phyloP scores from a whole-genome alignment of 2,113 vertebrate species.

The Peromyscus californicus region DNA sequence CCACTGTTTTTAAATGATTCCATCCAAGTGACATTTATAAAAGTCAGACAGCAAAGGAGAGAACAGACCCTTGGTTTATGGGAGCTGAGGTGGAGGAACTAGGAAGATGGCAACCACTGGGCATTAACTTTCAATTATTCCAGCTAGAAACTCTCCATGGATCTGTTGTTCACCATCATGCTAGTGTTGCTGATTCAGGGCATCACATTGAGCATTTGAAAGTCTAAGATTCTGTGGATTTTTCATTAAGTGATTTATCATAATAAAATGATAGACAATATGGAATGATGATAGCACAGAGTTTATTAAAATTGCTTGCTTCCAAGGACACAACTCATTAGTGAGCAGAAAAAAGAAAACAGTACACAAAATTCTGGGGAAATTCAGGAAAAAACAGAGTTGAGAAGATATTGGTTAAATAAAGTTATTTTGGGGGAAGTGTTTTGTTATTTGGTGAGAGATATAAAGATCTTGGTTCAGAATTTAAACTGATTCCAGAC shows the following conservation, averaged over 20 bases:
- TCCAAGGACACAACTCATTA: not conserved
- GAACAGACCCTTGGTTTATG: not conserved
- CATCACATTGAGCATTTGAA: not conserved
- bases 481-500: not conserved
- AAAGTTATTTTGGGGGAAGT: not conserved
- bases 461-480: not conserved
- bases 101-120: not conserved
- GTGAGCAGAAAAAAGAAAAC: not conserved
- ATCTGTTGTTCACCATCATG: not conserved
- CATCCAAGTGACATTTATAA: not conserved
- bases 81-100: not conserved
- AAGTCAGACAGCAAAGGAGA: not conserved
- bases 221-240: not conserved
- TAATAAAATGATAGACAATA: not conserved
- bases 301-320: not conserved
- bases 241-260: not conserved
- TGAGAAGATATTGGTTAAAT: not conserved
- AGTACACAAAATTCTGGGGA: not conserved
- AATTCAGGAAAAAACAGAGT: not conserved
- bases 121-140: not conserved
- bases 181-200: not conserved
- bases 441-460: not conserved
- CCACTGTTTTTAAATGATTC: too few relatives aligned
- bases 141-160: not conserved
- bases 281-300: not conserved